Evolutionary conservation across 2,888 invertebrate species (phyloP).

Genomic region (Drosophila merina): DNA sequence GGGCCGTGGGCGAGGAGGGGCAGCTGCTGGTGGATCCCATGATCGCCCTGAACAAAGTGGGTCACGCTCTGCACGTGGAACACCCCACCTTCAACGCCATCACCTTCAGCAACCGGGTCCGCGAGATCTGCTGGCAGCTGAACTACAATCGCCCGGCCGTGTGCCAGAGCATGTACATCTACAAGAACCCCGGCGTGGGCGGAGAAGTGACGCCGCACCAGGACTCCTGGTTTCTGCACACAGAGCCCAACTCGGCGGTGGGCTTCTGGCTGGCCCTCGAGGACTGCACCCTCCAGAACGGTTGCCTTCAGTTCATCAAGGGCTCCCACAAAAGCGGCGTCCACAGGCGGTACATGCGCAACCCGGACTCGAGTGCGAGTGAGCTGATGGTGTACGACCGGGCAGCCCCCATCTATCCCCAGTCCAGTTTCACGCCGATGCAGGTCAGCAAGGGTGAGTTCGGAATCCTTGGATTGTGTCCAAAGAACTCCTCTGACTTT

Average conservation of each 20-base stretch:
- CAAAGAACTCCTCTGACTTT: not conserved
- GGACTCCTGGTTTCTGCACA: slow-evolving; percentile 94
- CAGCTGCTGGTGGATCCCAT: slow-evolving; percentile 88
- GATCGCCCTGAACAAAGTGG: slow-evolving; percentile 90
- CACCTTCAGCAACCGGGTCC: slow-evolving; percentile 93
- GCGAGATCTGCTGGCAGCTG: slow-evolving; percentile 89
- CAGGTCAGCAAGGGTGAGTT: slow-evolving; percentile 92
- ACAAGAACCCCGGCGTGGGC: slow-evolving; percentile 96
- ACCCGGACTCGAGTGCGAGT: slow-evolving; percentile 87
- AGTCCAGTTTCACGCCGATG: slow-evolving; percentile 90
- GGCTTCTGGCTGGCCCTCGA: slow-evolving; percentile 99
- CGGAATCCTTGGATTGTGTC: not conserved
- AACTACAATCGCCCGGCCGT: slow-evolving; percentile 92
- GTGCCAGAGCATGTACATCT: slow-evolving; percentile 98
- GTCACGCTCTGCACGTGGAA: slow-evolving; percentile 86
- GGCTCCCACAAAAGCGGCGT: slow-evolving; percentile 95
- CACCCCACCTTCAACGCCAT: slow-evolving; percentile 89
- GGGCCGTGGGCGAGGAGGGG: slow-evolving; percentile 91
- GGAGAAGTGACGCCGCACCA: slow-evolving; percentile 93
- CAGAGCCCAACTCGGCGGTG: slow-evolving; percentile 91
- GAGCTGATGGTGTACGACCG: slow-evolving; percentile 89
- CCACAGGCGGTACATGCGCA: slow-evolving; percentile 88
- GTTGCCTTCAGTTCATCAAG: slow-evolving; percentile 96
- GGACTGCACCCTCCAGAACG: slow-evolving; percentile 96
- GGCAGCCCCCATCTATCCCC: slow-evolving; percentile 88